phyloP scores from a whole-genome alignment of 2,113 vertebrate species.

The Pyxicephalus adspersus region DNA sequence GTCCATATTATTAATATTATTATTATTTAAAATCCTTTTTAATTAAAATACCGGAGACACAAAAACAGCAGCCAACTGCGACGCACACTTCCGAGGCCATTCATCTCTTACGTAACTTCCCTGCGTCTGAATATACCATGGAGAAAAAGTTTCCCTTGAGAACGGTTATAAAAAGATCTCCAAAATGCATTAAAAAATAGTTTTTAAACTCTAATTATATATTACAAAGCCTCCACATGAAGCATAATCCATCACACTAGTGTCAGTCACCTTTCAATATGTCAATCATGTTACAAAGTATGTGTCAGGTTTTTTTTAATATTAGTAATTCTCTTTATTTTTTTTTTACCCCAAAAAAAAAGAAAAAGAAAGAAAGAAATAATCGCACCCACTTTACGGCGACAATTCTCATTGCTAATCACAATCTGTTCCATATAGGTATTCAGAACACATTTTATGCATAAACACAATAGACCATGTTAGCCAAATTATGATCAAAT shows the following conservation, averaged over 20 bases:
- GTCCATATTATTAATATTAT: not conserved
- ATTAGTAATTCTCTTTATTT: constrained; percentile 50
- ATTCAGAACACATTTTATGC: constrained; percentile 64
- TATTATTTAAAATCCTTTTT: not conserved
- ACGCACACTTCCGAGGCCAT: not conserved
- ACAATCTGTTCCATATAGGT: constrained; percentile 49
- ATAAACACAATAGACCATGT: constrained; percentile 63
- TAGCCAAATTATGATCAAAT: constrained; percentile 71
- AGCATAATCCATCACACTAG: constrained; percentile 50
- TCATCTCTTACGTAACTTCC: constrained; percentile 7
- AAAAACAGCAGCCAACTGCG: not conserved
- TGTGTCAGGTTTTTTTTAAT: constrained; percentile 53
- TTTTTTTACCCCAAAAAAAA: constrained; percentile 15
- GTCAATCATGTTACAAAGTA: constrained; percentile 54
- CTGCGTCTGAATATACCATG: not conserved
- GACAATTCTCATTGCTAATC: constrained; percentile 35
- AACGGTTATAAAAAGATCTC: constrained; percentile 54
- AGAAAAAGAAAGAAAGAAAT: constrained; percentile 30
- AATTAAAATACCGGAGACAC: not conserved
- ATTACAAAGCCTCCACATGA: constrained; percentile 47
- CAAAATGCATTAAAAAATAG: constrained; percentile 57
- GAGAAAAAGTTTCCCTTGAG: constrained; percentile 44
- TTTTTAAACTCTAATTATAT: constrained; percentile 57
- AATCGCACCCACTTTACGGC: constrained; percentile 32
- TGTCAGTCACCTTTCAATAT: constrained; percentile 57